phyloP scores from a whole-genome alignment of 2,113 vertebrate species.

The Cnemophilus loriae region DNA sequence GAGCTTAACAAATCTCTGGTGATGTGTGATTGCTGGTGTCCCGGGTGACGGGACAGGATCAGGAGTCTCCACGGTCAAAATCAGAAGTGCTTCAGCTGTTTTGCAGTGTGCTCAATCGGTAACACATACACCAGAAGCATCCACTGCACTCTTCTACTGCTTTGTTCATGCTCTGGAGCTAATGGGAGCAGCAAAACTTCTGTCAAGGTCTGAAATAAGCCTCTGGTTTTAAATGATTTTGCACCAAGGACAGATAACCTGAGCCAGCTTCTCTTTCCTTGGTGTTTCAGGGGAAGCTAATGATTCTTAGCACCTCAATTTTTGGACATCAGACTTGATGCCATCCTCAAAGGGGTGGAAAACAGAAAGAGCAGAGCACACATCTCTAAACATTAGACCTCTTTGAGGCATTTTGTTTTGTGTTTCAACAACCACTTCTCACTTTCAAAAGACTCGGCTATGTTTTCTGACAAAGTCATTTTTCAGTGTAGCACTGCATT shows the following conservation, averaged over 20 bases:
- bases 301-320: background rate
- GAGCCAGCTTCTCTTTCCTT: background rate
- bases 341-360: background rate
- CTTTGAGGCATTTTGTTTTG: background rate
- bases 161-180: background rate
- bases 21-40: background rate
- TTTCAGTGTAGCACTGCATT: slow-evolving; percentile 42
- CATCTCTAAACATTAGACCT: background rate
- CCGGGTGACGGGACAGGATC: background rate
- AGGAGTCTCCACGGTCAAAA: background rate
- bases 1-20: background rate
- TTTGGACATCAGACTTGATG: background rate
- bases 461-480: background rate
- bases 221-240: background rate
- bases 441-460: background rate
- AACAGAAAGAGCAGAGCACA: background rate
- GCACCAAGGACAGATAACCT: background rate
- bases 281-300: background rate
- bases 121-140: background rate
- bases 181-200: background rate
- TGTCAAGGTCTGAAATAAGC: background rate
- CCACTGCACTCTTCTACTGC: background rate
- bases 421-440: background rate
- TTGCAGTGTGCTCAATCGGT: background rate
- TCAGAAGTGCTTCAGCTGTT: background rate